Conservation (phyloP, 2,888 invertebrate genomes). For the Ennomos fuscantarius region DNA sequence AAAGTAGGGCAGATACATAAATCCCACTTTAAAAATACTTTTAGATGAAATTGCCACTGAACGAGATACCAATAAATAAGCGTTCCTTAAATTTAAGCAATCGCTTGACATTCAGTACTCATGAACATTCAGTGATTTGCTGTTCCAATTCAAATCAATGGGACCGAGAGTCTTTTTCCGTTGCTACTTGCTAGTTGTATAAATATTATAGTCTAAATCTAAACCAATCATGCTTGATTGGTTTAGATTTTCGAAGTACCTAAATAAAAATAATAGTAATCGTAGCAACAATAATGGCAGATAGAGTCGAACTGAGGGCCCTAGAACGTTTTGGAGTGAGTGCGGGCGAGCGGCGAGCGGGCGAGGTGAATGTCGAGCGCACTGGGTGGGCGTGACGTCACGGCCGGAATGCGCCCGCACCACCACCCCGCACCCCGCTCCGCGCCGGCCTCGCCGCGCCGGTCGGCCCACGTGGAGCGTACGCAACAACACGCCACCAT, state of each 20-base stretch:
- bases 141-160: no score
- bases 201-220: no score
- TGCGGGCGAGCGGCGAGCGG: slow-evolving; percentile 58
- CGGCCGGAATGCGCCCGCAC: slow-evolving; percentile 80
- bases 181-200: no score
- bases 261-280: slow-evolving; percentile 65
- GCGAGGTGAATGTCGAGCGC: slow-evolving; percentile 79
- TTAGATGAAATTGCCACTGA: no score
- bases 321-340: slow-evolving; percentile 44
- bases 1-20: no score
- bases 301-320: slow-evolving; percentile 58
- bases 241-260: slow-evolving; percentile 50
- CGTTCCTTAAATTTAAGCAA: no score
- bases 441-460: slow-evolving; percentile 18
- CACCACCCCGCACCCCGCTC: slow-evolving; percentile 48
- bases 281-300: slow-evolving; percentile 67
- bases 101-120: no score
- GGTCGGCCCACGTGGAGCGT: slow-evolving; percentile 71
- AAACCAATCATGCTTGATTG: no score
- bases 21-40: no score
- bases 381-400: slow-evolving; percentile 85
- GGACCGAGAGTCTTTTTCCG: slow-evolving; percentile 2
- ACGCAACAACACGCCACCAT: slow-evolving; percentile 62
- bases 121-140: no score
- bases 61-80: no score